phyloP scores from a whole-genome alignment of 2,113 vertebrate genomes.

The Dipodomys stephensi region DNA sequence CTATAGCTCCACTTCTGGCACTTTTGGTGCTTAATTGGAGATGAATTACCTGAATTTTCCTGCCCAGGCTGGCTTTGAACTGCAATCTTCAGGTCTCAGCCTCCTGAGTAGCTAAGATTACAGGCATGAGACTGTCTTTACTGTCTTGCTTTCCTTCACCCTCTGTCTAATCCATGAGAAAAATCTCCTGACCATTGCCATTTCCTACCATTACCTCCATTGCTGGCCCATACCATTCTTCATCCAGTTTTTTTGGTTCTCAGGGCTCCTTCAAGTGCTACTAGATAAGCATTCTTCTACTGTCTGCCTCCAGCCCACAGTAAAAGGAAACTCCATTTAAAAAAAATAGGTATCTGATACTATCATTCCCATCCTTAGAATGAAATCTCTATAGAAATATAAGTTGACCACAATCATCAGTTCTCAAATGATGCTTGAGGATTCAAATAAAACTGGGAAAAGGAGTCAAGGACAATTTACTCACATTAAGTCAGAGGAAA shows the following conservation, averaged over 20 bases:
- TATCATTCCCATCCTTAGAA: not conserved
- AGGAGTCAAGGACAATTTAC: not conserved
- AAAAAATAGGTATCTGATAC: not conserved
- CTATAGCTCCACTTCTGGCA: too few species aligned
- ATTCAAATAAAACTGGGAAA: conserved; percentile 13
- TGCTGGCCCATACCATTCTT: not conserved
- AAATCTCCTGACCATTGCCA: not conserved
- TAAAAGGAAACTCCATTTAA: not conserved
- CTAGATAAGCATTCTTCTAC: not conserved
- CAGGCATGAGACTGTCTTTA: not conserved
- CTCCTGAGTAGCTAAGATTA: too few species aligned
- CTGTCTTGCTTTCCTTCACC: not conserved
- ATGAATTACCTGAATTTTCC: too few species aligned
- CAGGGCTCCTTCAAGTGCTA: not conserved
- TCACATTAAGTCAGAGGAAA: not conserved
- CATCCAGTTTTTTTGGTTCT: not conserved
- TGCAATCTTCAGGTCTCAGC: too few species aligned
- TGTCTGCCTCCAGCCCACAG: not conserved
- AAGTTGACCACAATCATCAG: not conserved
- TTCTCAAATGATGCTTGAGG: not conserved
- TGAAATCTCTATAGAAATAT: not conserved
- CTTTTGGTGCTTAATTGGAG: too few species aligned
- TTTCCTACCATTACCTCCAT: not conserved
- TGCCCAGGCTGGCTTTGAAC: too few species aligned
- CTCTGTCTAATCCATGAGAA: not conserved